Evolutionary conservation across 2,113 vertebrate species (phyloP), one percentile per base, ranked within the genome.

Genomic region (Zosterops borbonicus): DNA sequence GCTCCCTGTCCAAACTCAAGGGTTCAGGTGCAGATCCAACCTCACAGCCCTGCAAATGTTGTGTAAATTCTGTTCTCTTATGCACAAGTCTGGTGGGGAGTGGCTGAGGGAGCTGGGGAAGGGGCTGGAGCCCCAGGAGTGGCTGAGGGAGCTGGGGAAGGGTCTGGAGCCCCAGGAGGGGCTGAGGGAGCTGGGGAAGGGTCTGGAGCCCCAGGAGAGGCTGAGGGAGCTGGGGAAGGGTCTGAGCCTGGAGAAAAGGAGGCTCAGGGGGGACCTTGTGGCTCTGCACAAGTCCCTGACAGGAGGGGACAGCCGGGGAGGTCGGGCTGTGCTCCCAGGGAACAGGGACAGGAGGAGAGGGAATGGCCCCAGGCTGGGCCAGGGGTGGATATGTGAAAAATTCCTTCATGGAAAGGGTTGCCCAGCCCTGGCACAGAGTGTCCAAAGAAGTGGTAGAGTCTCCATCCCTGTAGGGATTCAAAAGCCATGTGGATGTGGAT

Each of bases 311-410:
- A 85, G 70, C 42, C 2, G 0, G 62, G 35, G 37, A 62, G 50
- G 8, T 41, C 6, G 1, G 67, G 62, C 14, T 56, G 2, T 74
- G 55, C 37, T 59, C 2, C 15, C 19, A 52, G 52, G 53, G 39
- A 52, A 53, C n/a, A 75, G 41, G 6, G n/a, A 68, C 62, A 82
- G 53, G n/a, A 60, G 5, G 2, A 75, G 46, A 89, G 53, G 39
- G 9, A 74, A n/a, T 0, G 1, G 31, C 33, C 23, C 17, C 33
- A 52, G 1, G 12, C 1, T 52, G 33, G 0, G 2, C 12, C 10
- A 18, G 53, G 19, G 23, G 10, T 29, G 12, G 23, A 22, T 14
- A 19, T 17, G 5, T 14, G 20, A 41, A 25, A 68, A 68, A 55
- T 41, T 62, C 21, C 24, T 31, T 7, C 20, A 12, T 8, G 3